Evolutionary conservation across 2,888 invertebrate species (phyloP).

Genomic region (Ellobium chinense): DNA sequence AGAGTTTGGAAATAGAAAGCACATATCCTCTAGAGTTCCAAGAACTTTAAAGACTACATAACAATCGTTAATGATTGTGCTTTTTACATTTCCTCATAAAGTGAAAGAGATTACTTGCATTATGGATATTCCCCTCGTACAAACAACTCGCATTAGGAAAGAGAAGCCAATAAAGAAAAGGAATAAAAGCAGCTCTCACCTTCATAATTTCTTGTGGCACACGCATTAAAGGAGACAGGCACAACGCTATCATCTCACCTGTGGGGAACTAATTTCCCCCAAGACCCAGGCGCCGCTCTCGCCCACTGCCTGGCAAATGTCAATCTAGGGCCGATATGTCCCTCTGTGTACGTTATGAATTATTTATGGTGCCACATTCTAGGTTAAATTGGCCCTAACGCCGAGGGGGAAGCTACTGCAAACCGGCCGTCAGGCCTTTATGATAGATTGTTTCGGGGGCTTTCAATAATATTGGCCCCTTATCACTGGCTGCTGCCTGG

Average conservation of each 20-base stretch:
- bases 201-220: background rate
- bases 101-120: no score
- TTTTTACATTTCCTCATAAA: no score
- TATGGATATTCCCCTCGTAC: no score
- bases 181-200: background rate
- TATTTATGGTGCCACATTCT: background rate
- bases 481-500: background rate
- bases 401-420: background rate
- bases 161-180: background rate
- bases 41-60: no score
- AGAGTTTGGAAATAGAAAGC: no score
- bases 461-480: background rate
- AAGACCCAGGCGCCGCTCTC: background rate
- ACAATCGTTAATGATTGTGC: no score
- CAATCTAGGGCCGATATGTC: background rate
- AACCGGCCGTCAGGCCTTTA: background rate
- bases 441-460: background rate
- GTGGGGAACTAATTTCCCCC: background rate
- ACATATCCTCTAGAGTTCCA: no score
- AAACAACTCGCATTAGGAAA: no score
- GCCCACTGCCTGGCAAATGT: background rate
- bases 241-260: background rate
- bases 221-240: no score
- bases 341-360: background rate
- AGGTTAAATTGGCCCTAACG: background rate